Evolutionary conservation across 2,797 vertebrate species (phyloP), one percentile per base, ranked within the genome.

Genomic region (Cynodonichthys magdalenae): DNA sequence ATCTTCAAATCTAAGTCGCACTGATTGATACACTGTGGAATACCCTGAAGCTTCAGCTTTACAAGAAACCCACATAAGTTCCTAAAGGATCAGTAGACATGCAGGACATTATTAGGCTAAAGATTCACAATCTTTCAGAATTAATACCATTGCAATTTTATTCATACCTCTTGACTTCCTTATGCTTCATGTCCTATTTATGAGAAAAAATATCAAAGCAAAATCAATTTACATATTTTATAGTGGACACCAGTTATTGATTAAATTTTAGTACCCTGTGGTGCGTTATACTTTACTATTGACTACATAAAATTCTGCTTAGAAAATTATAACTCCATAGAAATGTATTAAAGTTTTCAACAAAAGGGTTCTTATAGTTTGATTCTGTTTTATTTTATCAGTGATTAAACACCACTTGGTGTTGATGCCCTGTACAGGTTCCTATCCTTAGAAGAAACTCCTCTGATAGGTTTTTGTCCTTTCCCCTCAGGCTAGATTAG

Each of bases 11-110:
- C 80, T 89, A 79, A 67, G 84, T 89, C 87, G 87, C 87, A 88
- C 89, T 90, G 90, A 92, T 87, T 93, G 89, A 90, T 87, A 88
- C 87, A 81, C 86, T 78, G 78, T 84, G 84, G 90, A 90, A 90
- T 87, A 86, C 78, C 72, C 72, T 63, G 51, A 15, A 76, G 83
- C 84, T 85, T 91, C 57, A 87, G 87, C 88, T 88, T 87, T 64
- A 83, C 69, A 80, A 83, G 72, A 81, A 88, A 83, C 73, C 15
- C 34, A 39, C 27, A 48, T 67, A 81, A 73, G 73, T 80, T 76
- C 59, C 79, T 72, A 50, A 71, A 69, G 62, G 69, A 78, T 47
- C 63, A 59, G 45, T 76, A 69, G 75, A 79, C 72, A 68, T 15
- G 15, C 63, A 63, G 71, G 70, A 74, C 70, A 71, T 87, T 81